Base-by-base conservation (phyloP, 2,888 invertebrate genomes). In the Globia sparganii region DNA sequence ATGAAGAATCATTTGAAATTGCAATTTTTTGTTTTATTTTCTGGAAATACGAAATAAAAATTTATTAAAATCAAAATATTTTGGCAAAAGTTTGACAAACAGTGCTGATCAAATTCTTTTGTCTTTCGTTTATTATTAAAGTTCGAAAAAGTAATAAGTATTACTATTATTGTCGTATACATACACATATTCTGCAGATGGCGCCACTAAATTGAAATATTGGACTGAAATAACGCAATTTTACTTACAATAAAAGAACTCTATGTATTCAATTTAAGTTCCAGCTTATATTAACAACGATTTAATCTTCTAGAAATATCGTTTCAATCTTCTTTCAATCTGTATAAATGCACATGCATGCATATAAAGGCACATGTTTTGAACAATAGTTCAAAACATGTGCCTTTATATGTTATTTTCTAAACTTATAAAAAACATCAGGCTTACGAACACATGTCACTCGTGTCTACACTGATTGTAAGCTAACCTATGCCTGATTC, bases 61-160 rank as follows among this genome's bases (percentile, higher is more conserved):
- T 25, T n/a, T 1, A 25, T 28, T 25, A 5, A 2, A 5, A 21
- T 2, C 11, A 25, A 25, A 11, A 53, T 15, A 53, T 76, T 75
- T 40, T n/a, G 13, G 0, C 13, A 49, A 49, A 73, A 84, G 31
- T 73, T 80, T 80, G 81, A 61, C 15, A 49, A 61, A n/a, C 73
- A 4, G n/a, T 46, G 78, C 15, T 25, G 1, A 21, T 61, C 6
- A 40, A 65, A 56, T 69, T 80, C 11, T 49, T 49, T 81, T 75
- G 58, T 59, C 31, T 84, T 40, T 59, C 13, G 3, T 25, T 1
- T 81, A 53, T 59, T 34, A 59, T 28, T 31, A 34, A 53, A 75
- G 49, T 81, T 81, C 25, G 49, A 65, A 78, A 65, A 66, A 49
- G 49, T 34, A 62, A 67, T 40, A 80, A 80, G 53, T 37, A 40